Base-by-base conservation (phyloP, 2,888 invertebrate genomes). In the Calephelis perditalis region DNA sequence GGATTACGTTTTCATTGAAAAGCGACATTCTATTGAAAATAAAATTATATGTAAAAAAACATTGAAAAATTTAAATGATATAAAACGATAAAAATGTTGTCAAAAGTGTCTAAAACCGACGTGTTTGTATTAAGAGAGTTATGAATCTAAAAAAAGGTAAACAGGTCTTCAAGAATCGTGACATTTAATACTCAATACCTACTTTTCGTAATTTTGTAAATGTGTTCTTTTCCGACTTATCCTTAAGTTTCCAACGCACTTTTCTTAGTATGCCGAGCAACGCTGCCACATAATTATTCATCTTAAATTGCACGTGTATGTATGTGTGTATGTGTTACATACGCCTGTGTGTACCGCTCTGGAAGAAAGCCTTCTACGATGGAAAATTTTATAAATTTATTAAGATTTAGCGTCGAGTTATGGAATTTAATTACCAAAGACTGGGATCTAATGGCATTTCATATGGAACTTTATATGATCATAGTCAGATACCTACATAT, bases 251-350 rank as follows among this genome's bases (percentile, higher is more conserved):
- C 74, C 36, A 63, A 45, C 74, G 60, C 60, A 49, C 70, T 80
- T 79, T 78, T 77, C 77, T 75, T 71, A 72, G 73, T 80, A 79
- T 76, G 75, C 78, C 81, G 82, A 85, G 88, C 49, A 49, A 49
- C 76, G 82, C 80, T 82, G 85, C 90, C 88, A 89, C 87, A 89
- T 89, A 90, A 90, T 90, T 90, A 90, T 90, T 90, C 90, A 90
- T 90, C 90, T 89, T 86, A 90, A 88, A 90, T 86, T 87, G 89
- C 86, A 84, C 82, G 80, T 76, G 78, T 77, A 69, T 82, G 83
- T 81, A 76, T 82, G 83, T 83, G 77, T 79, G 78, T 70, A 59
- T 57, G 65, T 65, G 57, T 11, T 63, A 61, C 52, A 62, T 61
- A 59, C 57, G 59, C 36, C 47, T 59, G 59, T 56, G 57, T 59